These are phyloP conservation scores for Cacatua alba DNA, from an alignment of 2,113 vertebrate genomes.

Conservation along the genomic window DNA sequence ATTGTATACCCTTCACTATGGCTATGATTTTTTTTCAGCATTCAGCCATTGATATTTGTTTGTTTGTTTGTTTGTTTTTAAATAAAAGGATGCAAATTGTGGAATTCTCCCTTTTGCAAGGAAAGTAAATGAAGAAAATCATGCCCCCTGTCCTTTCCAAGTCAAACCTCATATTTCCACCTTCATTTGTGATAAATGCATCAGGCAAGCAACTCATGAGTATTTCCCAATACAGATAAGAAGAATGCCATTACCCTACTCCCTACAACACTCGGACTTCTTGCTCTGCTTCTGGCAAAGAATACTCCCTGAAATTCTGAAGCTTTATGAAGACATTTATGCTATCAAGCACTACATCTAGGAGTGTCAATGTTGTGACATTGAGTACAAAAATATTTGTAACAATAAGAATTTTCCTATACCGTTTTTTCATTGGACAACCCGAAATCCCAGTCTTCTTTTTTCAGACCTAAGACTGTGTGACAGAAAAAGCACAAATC, in stretches of 20 bases:
- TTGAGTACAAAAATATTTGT: not conserved
- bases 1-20: not conserved
- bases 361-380: not conserved
- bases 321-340: not conserved
- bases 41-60: fast-evolving
- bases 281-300: not conserved
- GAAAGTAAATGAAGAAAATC: not conserved
- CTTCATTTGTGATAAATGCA: not conserved
- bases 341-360: not conserved
- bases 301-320: not conserved
- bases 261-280: not conserved
- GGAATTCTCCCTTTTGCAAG: not conserved
- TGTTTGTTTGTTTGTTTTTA: not conserved
- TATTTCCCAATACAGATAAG: not conserved
- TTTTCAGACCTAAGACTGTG: not conserved
- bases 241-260: not conserved
- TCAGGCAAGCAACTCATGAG: not conserved
- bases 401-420: not conserved
- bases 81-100: not conserved
- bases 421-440: not conserved
- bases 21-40: not conserved
- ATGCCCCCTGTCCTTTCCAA: not conserved
- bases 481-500: not conserved
- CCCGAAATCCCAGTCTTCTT: not conserved
- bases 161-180: not conserved